A percentile compares a stretch with the other conserved stretches of the same genome.
These are phyloP conservation scores for Mesitornis unicolor DNA, from an alignment of 2,113 vertebrate genomes.

Conservation along the genomic window DNA sequence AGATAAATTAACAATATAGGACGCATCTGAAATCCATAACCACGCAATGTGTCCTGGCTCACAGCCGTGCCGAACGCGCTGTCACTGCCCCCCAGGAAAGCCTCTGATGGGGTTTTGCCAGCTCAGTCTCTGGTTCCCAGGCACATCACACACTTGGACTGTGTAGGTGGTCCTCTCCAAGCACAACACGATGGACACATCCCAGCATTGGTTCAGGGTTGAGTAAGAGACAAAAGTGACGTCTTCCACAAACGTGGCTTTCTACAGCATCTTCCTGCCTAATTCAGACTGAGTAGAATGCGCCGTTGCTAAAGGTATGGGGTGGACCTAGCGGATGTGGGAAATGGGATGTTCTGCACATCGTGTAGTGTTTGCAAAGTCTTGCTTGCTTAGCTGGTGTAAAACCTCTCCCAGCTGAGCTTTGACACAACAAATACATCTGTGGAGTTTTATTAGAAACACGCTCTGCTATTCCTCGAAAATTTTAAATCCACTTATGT, in stretches of 20 bases:
- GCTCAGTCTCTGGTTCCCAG: not conserved
- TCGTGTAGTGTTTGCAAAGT: not conserved
- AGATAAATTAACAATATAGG: not conserved
- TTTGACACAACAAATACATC: not conserved
- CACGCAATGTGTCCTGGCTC: accelerated
- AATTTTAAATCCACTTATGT: slow-evolving; percentile 1
- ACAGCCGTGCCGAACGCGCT: not conserved
- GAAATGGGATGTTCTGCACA: not conserved
- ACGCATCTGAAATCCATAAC: not conserved
- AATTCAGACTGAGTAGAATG: not conserved
- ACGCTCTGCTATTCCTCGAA: not conserved
- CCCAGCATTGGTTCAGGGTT: not conserved
- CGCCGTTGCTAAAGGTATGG: not conserved
- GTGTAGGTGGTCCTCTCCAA: not conserved
- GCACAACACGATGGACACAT: accelerated
- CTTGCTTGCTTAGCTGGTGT: not conserved
- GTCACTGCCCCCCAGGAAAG: not conserved
- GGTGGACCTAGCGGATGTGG: accelerated
- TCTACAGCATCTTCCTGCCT: not conserved
- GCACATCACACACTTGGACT: accelerated
- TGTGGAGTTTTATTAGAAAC: not conserved
- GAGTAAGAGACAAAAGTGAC: not conserved
- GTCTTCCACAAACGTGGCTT: accelerated
- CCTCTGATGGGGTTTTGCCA: not conserved
- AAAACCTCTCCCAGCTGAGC: not conserved